Conservation (phyloP, 1,140 invertebrate genomes). For the Melitaea cinxia region DNA sequence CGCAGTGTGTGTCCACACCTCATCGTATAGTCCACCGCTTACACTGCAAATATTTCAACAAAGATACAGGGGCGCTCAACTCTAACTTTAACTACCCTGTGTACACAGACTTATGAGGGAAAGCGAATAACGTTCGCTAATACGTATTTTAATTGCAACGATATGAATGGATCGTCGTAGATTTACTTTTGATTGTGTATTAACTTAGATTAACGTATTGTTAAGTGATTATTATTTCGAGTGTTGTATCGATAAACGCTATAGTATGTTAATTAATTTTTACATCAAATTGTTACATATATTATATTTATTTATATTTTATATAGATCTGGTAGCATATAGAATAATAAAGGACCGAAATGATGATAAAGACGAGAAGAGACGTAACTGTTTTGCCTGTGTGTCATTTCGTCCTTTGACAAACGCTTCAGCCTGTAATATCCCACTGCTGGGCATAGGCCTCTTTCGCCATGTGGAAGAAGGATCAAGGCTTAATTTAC, state of each 20-base stretch:
- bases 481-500: too few relatives aligned
- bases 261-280: too few relatives aligned
- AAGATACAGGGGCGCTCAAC: slow-evolving; percentile 77
- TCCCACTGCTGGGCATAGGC: too few relatives aligned
- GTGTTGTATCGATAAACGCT: not conserved
- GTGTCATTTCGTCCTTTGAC: too few relatives aligned
- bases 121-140: slow-evolving; percentile 59
- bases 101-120: slow-evolving; percentile 63
- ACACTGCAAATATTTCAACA: slow-evolving; percentile 78
- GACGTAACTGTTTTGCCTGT: too few relatives aligned
- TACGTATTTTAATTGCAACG: slow-evolving; percentile 54
- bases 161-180: slow-evolving; percentile 6
- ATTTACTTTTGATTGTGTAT: slow-evolving; percentile 12
- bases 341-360: too few relatives aligned
- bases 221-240: not conserved
- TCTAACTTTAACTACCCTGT: slow-evolving; percentile 67
- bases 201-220: not conserved
- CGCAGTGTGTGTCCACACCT: slow-evolving; percentile 38
- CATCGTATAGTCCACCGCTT: slow-evolving; percentile 63
- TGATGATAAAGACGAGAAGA: too few relatives aligned
- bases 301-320: too few relatives aligned
- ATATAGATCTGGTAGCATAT: too few relatives aligned
- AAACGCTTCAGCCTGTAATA: too few relatives aligned
- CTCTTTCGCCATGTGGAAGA: too few relatives aligned
- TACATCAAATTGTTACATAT: too few relatives aligned